Evolutionary conservation across 2,113 vertebrate genomes (phyloP), one percentile per base, ranked within the genome.

Genomic region (Otolemur garnettii): DNA sequence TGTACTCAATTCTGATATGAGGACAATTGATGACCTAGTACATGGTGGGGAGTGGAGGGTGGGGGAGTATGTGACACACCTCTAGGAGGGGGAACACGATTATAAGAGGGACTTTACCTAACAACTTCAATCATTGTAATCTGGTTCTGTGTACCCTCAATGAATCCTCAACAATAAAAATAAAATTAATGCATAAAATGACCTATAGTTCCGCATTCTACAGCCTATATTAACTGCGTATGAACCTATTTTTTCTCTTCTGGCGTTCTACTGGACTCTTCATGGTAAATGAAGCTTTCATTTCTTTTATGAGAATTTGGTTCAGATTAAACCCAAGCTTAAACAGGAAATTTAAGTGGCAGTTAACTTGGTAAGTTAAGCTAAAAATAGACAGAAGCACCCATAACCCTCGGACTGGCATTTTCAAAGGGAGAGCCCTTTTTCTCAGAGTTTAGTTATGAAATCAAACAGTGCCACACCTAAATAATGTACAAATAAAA

Each of bases 211-310:
- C 35, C 83, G 18, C 11, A 83, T 90, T 57, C 64, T 62, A 28
- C 2, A 21, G 0, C 50, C 50, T 90, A 42, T 78, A 90, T 55
- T 66, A 42, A 90, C 38, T 83, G 14, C 74, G 66, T 50, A 28
- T 95, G 45, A 95, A 72, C 18, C 30, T 91, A 75, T n/a, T 77
- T 90, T 93, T 89, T 60, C 66, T 94, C 24, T 69, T n/a, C 14
- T 3, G 28, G 33, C 69, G 80, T 83, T 93, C 50, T 74, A 26
- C 21, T 66, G 55, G 19, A 59, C 5, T 87, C 21, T 69, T 69
- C 19, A 4, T 19, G 53, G 57, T 82, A 90, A 69, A 93, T 93
- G 15, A 82, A 1, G 7, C 57, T 91, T 91, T 64, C 10, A 71
- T 59, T 72, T 75, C 21, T 93, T 93, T 69, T 88, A 12, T 77